These are phyloP conservation scores for Metacarcinus magister DNA, from an alignment of 2,888 invertebrate genomes.

Conservation along the genomic window DNA sequence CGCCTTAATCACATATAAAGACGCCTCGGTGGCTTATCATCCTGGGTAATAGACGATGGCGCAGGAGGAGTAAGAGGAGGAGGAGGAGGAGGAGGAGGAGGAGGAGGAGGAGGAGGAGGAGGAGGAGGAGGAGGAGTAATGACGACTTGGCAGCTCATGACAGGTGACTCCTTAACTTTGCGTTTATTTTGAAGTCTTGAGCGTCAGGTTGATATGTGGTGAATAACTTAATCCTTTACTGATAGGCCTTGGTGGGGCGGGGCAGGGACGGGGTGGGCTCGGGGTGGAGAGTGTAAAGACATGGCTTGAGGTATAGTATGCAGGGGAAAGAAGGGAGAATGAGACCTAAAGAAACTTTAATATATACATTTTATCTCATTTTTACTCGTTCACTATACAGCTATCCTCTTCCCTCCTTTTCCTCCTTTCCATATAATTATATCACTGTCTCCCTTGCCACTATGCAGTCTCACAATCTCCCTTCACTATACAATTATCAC, in stretches of 20 bases:
- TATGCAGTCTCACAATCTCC: not conserved
- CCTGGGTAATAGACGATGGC: not conserved
- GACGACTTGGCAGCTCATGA: not conserved
- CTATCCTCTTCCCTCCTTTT: not conserved
- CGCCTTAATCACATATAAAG: not conserved
- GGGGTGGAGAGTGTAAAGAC: not conserved
- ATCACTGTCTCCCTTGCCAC: not conserved
- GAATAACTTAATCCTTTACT: not conserved
- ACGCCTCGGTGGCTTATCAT: not conserved
- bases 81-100: constrained; percentile 26
- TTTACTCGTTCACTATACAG: not conserved
- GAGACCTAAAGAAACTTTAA: not conserved
- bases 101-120: constrained; percentile 32
- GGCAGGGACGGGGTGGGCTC: not conserved
- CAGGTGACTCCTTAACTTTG: not conserved
- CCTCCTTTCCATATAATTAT: not conserved
- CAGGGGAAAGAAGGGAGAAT: not conserved
- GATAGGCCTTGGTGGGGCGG: not conserved
- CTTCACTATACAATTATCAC: not conserved
- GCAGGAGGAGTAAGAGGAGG: not conserved
- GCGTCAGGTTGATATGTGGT: not conserved
- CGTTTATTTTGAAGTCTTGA: not conserved
- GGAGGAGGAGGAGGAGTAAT: not conserved
- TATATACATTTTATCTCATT: not conserved
- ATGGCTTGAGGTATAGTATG: not conserved